These are phyloP conservation scores for Aleiodes alternator DNA, from an alignment of 2,888 invertebrate genomes.

Conservation along the genomic window DNA sequence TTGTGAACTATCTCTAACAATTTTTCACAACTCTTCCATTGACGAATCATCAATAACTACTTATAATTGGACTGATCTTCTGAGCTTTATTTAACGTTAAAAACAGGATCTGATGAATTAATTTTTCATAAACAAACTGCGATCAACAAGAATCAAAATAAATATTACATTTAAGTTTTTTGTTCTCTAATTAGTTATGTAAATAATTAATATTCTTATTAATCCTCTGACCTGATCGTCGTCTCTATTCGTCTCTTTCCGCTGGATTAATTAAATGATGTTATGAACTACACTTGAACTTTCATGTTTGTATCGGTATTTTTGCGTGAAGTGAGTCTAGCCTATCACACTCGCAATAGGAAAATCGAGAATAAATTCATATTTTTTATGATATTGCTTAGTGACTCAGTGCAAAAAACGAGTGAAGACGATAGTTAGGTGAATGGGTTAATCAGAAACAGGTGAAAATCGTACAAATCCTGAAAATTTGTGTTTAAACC, in stretches of 20 bases:
- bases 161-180: neutral
- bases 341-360: too few relatives aligned
- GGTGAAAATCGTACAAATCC: slow-evolving; percentile 23
- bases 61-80: slow-evolving; percentile 57
- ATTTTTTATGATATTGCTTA: too few relatives aligned
- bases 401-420: too few relatives aligned
- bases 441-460: neutral
- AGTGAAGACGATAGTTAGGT: too few relatives aligned
- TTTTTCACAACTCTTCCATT: slow-evolving; percentile 24
- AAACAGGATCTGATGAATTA: slow-evolving; percentile 10
- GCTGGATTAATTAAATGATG: too few relatives aligned
- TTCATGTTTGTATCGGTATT: too few relatives aligned
- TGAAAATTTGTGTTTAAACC: slow-evolving; percentile 25
- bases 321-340: too few relatives aligned
- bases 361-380: too few relatives aligned
- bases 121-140: slow-evolving; percentile 13
- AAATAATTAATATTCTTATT: slow-evolving; percentile 14
- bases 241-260: too few relatives aligned
- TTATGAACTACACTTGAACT: too few relatives aligned
- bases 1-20: too few relatives aligned
- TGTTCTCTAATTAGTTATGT: neutral
- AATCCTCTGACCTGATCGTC: neutral
- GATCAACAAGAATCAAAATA: slow-evolving; percentile 20
- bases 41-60: slow-evolving; percentile 38
- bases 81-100: slow-evolving; percentile 58